A percentile compares a stretch with the other conserved stretches of the same genome.
These are phyloP conservation scores for Euschistus heros DNA, from an alignment of 1,140 invertebrate species.

Conservation along the genomic window DNA sequence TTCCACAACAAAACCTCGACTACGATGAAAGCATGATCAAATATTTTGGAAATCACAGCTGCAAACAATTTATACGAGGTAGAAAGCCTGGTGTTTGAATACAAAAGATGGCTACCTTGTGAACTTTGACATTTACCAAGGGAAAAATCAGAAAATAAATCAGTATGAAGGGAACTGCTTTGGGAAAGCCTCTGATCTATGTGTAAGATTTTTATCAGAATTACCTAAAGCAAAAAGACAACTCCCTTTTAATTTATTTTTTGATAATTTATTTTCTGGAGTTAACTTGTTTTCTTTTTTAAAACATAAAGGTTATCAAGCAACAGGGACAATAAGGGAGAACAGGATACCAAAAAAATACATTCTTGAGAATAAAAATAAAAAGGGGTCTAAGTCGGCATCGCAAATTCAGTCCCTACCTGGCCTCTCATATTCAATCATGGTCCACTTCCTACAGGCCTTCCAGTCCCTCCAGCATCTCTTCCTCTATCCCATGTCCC, in stretches of 20 bases:
- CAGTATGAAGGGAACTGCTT: background rate
- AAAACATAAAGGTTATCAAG: background rate
- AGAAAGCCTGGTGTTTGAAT: background rate
- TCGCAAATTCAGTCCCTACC: no score
- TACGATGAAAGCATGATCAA: constrained; percentile 33
- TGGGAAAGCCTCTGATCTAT: background rate
- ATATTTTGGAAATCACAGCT: constrained; percentile 17
- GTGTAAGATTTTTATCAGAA: background rate
- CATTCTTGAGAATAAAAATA: no score
- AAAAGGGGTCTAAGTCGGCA: no score
- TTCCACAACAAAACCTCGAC: constrained; percentile 29
- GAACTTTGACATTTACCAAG: background rate
- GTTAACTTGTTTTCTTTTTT: background rate
- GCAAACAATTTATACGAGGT: background rate
- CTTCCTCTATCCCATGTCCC: no score
- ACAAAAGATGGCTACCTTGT: background rate
- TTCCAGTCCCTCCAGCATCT: no score
- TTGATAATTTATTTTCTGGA: background rate
- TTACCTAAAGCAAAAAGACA: no score
- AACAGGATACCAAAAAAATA: background rate
- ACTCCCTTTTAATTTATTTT: background rate
- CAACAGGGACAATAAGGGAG: background rate
- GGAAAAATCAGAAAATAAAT: background rate
- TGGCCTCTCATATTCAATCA: no score
- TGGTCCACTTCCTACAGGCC: no score